A percentile compares a stretch with the other conserved stretches of the same genome.
phyloP scores from a whole-genome alignment of 2,113 vertebrate species.

The Ophthalmotilapia sp. region DNA sequence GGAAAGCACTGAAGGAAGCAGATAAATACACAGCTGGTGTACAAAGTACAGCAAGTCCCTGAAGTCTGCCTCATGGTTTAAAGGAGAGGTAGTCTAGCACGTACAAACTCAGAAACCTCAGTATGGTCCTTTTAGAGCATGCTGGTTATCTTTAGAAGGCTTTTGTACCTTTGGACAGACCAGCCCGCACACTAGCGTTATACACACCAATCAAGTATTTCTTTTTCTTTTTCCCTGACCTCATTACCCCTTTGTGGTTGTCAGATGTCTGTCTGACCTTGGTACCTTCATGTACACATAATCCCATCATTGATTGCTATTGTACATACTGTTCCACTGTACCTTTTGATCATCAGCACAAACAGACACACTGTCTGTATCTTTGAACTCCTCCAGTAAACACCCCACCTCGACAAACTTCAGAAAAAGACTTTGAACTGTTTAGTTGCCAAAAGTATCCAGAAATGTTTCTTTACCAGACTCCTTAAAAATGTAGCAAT shows the following conservation, averaged over 20 bases:
- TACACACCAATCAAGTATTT: neutral
- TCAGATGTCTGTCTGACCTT: neutral
- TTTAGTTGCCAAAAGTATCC: neutral
- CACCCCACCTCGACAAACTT: neutral
- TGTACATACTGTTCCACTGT: neutral
- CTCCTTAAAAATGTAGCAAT: neutral
- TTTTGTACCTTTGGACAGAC: neutral
- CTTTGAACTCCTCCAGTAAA: neutral
- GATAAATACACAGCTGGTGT: neutral
- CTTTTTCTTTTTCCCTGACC: neutral
- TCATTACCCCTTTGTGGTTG: neutral
- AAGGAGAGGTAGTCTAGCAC: neutral
- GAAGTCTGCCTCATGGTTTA: neutral
- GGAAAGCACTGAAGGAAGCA: neutral
- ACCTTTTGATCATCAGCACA: neutral
- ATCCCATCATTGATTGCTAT: neutral
- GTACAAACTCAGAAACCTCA: neutral
- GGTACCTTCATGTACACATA: neutral
- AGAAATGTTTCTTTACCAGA: neutral
- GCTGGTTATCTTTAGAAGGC: neutral
- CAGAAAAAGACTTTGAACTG: neutral
- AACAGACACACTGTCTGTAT: neutral
- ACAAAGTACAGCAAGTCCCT: neutral
- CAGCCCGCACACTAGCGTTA: neutral
- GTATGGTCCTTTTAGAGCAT: too few relatives aligned